Percentiles rank a stretch among this genome's conserved stretches.
Conservation (phyloP, 2,113 vertebrate species). For the Sula dactylatra region DNA sequence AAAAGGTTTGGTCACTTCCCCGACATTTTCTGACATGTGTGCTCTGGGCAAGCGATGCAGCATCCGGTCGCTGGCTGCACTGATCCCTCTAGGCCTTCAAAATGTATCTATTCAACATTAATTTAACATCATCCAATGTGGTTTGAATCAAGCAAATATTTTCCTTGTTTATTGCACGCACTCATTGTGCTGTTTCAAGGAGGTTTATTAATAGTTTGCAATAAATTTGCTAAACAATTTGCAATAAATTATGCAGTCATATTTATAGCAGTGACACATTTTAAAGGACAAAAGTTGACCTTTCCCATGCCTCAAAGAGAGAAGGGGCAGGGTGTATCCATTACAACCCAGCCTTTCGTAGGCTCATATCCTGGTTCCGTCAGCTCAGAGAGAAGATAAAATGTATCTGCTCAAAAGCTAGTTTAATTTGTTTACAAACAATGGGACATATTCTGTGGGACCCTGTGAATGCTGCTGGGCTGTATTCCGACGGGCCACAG, state of each 20-base stretch:
- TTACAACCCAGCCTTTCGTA: slow-evolving; percentile 7
- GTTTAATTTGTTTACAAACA: slow-evolving; percentile 56
- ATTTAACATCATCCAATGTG: slow-evolving; percentile 67
- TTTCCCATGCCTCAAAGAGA: slow-evolving; percentile 74
- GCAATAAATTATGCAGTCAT: slow-evolving; percentile 72
- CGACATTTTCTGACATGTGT: slow-evolving; percentile 48
- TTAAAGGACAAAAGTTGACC: slow-evolving; percentile 74
- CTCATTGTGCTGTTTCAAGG: slow-evolving; percentile 64
- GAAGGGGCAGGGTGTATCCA: slow-evolving; percentile 66
- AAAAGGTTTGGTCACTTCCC: slow-evolving; percentile 56
- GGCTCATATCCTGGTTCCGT: slow-evolving; percentile 56
- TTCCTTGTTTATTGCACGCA: slow-evolving; percentile 69
- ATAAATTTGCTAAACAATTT: slow-evolving; percentile 74
- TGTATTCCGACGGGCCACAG: background rate
- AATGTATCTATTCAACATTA: slow-evolving; percentile 57
- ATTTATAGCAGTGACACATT: slow-evolving; percentile 75
- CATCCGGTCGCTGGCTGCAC: slow-evolving; percentile 7
- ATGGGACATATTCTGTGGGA: background rate
- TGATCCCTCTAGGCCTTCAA: slow-evolving; percentile 52
- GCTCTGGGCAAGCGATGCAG: slow-evolving; percentile 12
- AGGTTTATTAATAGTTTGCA: slow-evolving; percentile 74
- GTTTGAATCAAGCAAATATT: slow-evolving; percentile 75
- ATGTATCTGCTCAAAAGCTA: slow-evolving; percentile 7
- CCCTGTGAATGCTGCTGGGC: background rate
- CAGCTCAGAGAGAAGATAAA: slow-evolving; percentile 36